Base-by-base conservation (phyloP, 2,797 vertebrate species). In the Clarias pachynema region DNA sequence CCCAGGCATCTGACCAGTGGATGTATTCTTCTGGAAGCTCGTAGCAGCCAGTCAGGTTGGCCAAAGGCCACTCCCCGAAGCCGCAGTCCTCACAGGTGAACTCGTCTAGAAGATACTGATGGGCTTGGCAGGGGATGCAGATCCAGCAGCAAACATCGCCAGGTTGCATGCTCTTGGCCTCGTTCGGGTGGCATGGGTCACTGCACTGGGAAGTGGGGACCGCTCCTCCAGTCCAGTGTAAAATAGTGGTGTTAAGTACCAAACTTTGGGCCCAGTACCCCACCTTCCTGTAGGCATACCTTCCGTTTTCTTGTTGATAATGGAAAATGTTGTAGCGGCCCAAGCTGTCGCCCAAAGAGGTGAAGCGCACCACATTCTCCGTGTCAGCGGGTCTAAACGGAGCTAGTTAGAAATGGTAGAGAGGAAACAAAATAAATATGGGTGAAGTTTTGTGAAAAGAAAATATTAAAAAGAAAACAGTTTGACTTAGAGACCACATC, bases 141-240 rank as follows among this genome's bases (percentile, higher is more conserved):
- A 99, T 97, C 98, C 98, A 99, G 93, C 98, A 99, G 93, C 98
- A 99, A 29, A 98, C 97, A 10, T 99, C 98, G 0, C 98, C 98
- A 0, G 98, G 98, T 91, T 99, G 98, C 96, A 98, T 97, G 69
- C 97, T 99, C 93, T 99, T 99, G 86, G 98, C 96, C 92, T 99
- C 98, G 0, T 99, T 97, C 92, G 97, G 97, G 91, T 95, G 96
- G 92, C 98, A 99, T 84, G 98, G 98, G 90, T 99, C 98, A 0
- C 98, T 99, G 89, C 98, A 99, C 93, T 99, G 97, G 26, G 98
- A 99, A 63, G 97, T 96, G 0, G 97, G 97, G 0, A 93, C 90
- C 1, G 90, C 91, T 9, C 91, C 93, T 20, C 94, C 89, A 4
- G 94, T 93, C 98, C 98, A 99, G 0, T 97, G 96, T 90, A 99